These are phyloP conservation scores for Onchidella celtica DNA, from an alignment of 2,888 invertebrate species.

Conservation along the genomic window DNA sequence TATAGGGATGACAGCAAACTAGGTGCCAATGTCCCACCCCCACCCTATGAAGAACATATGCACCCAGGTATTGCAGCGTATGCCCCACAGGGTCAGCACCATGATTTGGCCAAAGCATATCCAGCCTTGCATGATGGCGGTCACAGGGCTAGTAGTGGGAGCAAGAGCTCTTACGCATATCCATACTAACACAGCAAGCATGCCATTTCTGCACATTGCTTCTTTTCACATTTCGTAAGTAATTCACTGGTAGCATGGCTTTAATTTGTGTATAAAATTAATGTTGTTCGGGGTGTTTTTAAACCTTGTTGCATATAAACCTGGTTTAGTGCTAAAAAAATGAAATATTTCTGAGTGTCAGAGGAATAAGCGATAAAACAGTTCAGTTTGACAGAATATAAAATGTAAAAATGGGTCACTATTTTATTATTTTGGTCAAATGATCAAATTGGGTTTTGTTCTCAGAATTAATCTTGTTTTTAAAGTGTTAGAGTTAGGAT, in stretches of 20 bases:
- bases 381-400: too few relatives aligned
- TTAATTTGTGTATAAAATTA: neutral
- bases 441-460: too few relatives aligned
- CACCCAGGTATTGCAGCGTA: slow-evolving; percentile 26
- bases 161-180: slow-evolving; percentile 31
- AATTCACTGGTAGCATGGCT: neutral
- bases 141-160: neutral
- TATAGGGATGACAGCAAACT: slow-evolving; percentile 41
- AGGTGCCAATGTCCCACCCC: neutral
- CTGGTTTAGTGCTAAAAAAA: neutral
- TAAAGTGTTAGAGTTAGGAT: too few relatives aligned
- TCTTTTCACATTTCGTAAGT: slow-evolving; percentile 32
- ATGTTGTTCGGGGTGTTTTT: too few relatives aligned
- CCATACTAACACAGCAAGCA: slow-evolving; percentile 37
- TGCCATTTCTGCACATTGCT: slow-evolving; percentile 5
- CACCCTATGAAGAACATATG: slow-evolving; percentile 33
- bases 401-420: too few relatives aligned
- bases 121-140: slow-evolving; percentile 20
- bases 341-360: too few relatives aligned
- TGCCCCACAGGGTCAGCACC: slow-evolving; percentile 34
- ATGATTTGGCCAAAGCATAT: slow-evolving; percentile 21
- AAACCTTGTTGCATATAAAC: neutral
- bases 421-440: too few relatives aligned
- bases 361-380: too few relatives aligned
- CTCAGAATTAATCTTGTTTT: too few relatives aligned